Percentiles rank a stretch among this genome's conserved stretches.
phyloP scores from a whole-genome alignment of 2,113 vertebrate species.

The Xiphophorus couchianus region DNA sequence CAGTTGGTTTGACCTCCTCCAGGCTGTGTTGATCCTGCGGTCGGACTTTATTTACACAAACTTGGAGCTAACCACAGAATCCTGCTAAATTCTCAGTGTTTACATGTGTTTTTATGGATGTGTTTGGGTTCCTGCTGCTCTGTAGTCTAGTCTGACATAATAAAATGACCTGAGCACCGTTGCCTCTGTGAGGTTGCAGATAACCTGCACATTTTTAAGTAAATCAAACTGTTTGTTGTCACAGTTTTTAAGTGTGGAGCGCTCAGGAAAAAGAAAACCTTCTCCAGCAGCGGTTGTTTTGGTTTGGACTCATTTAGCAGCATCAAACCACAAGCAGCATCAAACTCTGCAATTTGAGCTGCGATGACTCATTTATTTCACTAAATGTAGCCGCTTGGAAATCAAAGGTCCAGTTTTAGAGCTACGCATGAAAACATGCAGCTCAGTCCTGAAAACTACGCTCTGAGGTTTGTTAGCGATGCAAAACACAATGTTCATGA shows the following conservation, averaged over 20 bases:
- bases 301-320: slow-evolving; percentile 17
- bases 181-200: neutral
- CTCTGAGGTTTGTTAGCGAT: neutral
- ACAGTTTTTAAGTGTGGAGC: slow-evolving; percentile 13
- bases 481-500: neutral
- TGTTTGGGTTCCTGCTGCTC: slow-evolving; percentile 1
- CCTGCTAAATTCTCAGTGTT: slow-evolving; percentile 1
- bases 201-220: neutral
- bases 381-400: neutral
- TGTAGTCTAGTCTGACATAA: slow-evolving; percentile 1
- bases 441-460: neutral
- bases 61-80: slow-evolving; percentile 14
- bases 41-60: slow-evolving; percentile 8
- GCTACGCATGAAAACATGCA: neutral
- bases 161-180: neutral
- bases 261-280: neutral
- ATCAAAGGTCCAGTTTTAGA: neutral
- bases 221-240: neutral
- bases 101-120: neutral
- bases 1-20: slow-evolving; percentile 4
- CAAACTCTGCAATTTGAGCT: neutral
- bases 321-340: neutral
- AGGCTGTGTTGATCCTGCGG: slow-evolving; percentile 16
- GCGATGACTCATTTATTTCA: neutral
- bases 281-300: neutral